phyloP scores from a whole-genome alignment of 2,797 vertebrate species.

The Notolabrus celidotus region DNA sequence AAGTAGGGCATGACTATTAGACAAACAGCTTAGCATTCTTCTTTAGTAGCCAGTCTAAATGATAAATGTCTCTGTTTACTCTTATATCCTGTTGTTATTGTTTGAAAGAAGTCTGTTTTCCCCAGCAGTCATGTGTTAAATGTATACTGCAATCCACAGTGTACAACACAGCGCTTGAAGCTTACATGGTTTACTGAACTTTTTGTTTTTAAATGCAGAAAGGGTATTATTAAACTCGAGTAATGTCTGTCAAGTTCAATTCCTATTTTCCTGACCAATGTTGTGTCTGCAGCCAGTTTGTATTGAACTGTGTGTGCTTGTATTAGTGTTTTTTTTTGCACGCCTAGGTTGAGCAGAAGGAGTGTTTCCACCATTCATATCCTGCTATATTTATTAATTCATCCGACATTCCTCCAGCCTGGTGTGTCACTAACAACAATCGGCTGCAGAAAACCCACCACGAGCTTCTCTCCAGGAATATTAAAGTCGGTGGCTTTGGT shows the following conservation, averaged over 20 bases:
- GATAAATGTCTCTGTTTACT: background rate
- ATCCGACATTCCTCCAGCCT: slow-evolving; percentile 46
- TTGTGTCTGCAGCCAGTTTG: background rate
- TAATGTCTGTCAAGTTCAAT: background rate
- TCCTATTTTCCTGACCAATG: background rate
- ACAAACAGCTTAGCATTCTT: no score
- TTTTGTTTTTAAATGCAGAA: no score
- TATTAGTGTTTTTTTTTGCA: background rate
- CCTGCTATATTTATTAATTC: slow-evolving; percentile 70
- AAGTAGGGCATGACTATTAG: no score
- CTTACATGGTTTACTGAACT: background rate
- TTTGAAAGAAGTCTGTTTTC: no score
- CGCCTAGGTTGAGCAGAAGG: slow-evolving; percentile 1
- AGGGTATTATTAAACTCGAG: background rate
- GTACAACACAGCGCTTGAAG: background rate
- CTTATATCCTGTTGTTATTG: no score
- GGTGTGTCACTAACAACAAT: slow-evolving; percentile 64
- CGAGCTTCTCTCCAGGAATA: slow-evolving; percentile 67
- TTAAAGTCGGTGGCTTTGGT: slow-evolving; percentile 76
- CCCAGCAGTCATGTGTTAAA: background rate
- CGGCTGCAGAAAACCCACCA: slow-evolving; percentile 34
- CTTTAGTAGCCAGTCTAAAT: background rate
- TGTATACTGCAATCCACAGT: background rate
- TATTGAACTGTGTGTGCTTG: slow-evolving; percentile 2
- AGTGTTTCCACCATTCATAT: slow-evolving; percentile 49